These are phyloP conservation scores for Brachionus calyciflorus DNA, from an alignment of 1,140 invertebrate genomes.

Conservation along the genomic window DNA sequence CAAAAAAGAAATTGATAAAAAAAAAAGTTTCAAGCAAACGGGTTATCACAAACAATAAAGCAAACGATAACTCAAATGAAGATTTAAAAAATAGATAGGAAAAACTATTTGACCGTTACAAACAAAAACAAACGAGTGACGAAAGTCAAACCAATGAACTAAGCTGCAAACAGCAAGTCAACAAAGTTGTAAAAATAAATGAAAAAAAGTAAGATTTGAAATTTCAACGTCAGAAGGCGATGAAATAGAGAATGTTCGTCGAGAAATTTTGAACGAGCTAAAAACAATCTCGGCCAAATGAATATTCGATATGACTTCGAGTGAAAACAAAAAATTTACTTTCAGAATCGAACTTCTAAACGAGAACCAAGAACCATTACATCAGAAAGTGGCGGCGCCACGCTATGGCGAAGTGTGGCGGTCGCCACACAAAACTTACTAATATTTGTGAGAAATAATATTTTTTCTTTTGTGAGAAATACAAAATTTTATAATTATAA, in stretches of 20 bases:
- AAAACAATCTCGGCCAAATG: slow-evolving; percentile 11
- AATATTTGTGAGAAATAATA: no score
- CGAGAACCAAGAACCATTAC: slow-evolving; percentile 1
- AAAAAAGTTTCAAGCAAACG: slow-evolving; percentile 20
- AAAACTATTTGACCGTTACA: neutral
- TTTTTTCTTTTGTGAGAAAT: no score
- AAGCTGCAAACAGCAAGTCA: neutral
- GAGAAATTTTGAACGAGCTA: slow-evolving; percentile 1
- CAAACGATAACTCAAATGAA: neutral
- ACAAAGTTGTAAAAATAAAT: neutral
- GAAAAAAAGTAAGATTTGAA: slow-evolving; percentile 8
- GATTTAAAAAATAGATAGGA: slow-evolving; percentile 16
- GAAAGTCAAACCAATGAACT: no score
- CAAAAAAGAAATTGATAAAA: slow-evolving; percentile 2
- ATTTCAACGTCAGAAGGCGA: neutral
- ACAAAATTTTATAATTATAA: no score
- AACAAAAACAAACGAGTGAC: neutral
- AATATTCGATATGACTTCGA: neutral
- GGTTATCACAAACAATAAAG: neutral
- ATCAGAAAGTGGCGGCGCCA: no score
- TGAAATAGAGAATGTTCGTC: slow-evolving; percentile 2
- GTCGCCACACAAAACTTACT: no score
- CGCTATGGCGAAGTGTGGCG: no score
- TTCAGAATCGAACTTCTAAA: slow-evolving; percentile 17
- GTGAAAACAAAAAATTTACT: slow-evolving; percentile 18